Evolutionary conservation across 2,888 invertebrate species (phyloP).

Genomic region (Amblyteles armatorius): DNA sequence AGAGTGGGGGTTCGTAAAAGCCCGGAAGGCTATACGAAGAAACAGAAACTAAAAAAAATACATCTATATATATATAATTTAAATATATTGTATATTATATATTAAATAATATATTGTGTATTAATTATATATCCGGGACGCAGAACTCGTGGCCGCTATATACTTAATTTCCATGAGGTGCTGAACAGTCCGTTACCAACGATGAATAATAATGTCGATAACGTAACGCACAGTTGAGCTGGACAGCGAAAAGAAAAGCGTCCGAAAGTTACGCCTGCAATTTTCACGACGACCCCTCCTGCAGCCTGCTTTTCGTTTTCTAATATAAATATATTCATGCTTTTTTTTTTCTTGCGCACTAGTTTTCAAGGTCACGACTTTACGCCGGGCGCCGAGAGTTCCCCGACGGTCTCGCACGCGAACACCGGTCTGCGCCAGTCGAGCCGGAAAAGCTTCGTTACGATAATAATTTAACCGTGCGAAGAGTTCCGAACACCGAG

Average conservation of each 20-base stretch:
- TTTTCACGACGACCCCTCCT: not conserved
- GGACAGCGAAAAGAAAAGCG: not conserved
- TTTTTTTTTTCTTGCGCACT: slow-evolving; percentile 4
- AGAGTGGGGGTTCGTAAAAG: too few species aligned
- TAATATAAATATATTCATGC: slow-evolving; percentile 15
- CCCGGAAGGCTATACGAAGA: too few species aligned
- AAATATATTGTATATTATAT: too few species aligned
- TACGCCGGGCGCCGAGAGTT: not conserved
- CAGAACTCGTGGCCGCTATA: too few species aligned
- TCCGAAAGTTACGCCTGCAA: not conserved
- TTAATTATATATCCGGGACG: too few species aligned
- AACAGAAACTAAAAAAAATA: too few species aligned
- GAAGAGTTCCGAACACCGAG: slow-evolving; percentile 40
- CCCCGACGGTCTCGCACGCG: not conserved
- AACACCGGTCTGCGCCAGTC: not conserved
- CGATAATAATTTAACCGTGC: slow-evolving; percentile 63
- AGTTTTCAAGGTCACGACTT: slow-evolving; percentile 47
- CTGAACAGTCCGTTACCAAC: too few species aligned
- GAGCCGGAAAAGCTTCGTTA: slow-evolving; percentile 65
- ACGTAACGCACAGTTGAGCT: not conserved
- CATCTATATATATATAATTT: too few species aligned
- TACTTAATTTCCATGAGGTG: too few species aligned
- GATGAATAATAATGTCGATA: not conserved
- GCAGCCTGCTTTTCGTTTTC: not conserved
- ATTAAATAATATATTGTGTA: too few species aligned